Conservation (phyloP, 2,797 vertebrate species). For the Alosa sapidissima region DNA sequence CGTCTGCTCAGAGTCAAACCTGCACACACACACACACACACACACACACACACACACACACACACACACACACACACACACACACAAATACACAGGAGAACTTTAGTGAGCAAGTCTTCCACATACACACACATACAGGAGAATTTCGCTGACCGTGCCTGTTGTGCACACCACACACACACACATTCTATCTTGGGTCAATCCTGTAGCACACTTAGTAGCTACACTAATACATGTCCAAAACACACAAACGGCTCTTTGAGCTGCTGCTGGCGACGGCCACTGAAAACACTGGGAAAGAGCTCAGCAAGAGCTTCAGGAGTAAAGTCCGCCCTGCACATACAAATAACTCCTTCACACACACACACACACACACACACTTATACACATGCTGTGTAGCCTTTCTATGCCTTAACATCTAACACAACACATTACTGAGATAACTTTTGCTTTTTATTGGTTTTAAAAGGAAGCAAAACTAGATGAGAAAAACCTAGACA, state of each 20-base stretch:
- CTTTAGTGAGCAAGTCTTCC: background rate
- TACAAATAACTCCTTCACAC: background rate
- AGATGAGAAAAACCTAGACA: background rate
- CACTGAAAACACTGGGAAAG: background rate
- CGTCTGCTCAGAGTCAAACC: conserved; percentile 90
- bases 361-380: conserved; percentile 1
- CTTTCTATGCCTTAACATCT: background rate
- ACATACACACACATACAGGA: background rate
- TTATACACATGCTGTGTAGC: background rate
- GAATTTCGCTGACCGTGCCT: background rate
- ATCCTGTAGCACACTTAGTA: background rate
- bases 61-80: background rate
- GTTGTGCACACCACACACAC: background rate
- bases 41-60: conserved; percentile 7
- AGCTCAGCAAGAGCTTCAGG: background rate
- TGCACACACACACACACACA: conserved; percentile 52
- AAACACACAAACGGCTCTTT: background rate
- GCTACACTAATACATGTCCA: background rate
- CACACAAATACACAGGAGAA: background rate
- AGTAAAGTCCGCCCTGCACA: background rate
- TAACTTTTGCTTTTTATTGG: no score
- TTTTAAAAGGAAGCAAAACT: background rate
- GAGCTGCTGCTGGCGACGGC: background rate
- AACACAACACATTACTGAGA: background rate
- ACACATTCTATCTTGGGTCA: background rate